Conservation (phyloP, 2,113 vertebrate genomes). For the Triplophysa tibetana region DNA sequence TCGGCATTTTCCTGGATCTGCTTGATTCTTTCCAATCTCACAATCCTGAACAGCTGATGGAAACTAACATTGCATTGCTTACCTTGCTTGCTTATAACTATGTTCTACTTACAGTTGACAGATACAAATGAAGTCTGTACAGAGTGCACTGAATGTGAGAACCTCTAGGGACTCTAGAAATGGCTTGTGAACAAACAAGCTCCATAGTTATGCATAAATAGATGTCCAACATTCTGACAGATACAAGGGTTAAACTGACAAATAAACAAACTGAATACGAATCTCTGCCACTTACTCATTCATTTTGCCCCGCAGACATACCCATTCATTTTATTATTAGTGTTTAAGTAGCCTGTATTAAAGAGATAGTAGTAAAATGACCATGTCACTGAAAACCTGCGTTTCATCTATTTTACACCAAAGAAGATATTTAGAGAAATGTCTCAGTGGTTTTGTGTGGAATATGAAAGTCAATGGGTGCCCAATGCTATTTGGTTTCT, state of each 20-base stretch:
- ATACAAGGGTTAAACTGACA: slow-evolving; percentile 12
- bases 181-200: background rate
- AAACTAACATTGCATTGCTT: slow-evolving; percentile 4
- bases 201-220: background rate
- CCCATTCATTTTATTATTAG: too few species aligned
- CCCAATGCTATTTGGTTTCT: too few species aligned
- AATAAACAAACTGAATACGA: slow-evolving; percentile 10
- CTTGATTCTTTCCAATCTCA: slow-evolving; percentile 1
- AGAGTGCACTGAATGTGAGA: background rate
- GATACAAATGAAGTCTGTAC: slow-evolving; percentile 1
- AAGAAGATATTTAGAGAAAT: too few species aligned
- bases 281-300: background rate
- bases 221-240: slow-evolving; percentile 26
- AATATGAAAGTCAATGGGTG: too few species aligned
- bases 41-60: slow-evolving; percentile 24
- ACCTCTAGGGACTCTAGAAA: background rate
- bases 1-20: background rate
- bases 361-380: too few species aligned
- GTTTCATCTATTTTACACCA: too few species aligned
- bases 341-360: too few species aligned
- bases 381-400: too few species aligned
- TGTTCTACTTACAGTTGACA: slow-evolving; percentile 18
- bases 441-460: too few species aligned
- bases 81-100: background rate
- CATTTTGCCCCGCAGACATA: too few species aligned